Evolutionary conservation across 2,888 invertebrate species (phyloP).

Genomic region (Acanthosepion lycidas): DNA sequence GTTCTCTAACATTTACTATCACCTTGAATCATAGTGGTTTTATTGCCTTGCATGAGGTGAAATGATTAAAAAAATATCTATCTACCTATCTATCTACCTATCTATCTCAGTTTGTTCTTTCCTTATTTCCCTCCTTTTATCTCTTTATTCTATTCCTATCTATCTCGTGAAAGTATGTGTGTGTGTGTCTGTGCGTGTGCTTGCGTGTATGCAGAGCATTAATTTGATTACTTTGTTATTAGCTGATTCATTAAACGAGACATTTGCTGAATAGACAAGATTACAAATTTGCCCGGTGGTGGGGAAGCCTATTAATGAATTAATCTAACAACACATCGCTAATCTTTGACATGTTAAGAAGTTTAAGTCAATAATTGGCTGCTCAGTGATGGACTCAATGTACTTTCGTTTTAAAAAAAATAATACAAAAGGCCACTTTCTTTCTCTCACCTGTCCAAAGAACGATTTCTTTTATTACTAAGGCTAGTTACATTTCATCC

Average conservation of each 20-base stretch:
- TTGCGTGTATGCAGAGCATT: neutral
- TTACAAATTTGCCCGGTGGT: neutral
- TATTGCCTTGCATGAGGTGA: too few relatives aligned
- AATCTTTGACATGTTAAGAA: conserved; percentile 33
- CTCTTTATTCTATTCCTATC: neutral
- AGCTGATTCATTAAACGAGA: neutral
- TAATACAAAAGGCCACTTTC: neutral
- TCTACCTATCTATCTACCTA: too few relatives aligned
- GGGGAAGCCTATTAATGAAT: neutral
- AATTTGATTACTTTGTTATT: neutral
- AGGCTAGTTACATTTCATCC: neutral
- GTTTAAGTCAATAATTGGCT: neutral
- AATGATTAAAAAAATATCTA: too few relatives aligned
- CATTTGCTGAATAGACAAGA: conserved; percentile 4
- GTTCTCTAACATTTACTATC: too few relatives aligned
- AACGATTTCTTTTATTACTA: neutral
- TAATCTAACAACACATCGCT: neutral
- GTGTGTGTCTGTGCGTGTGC: neutral
- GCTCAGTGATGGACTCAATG: neutral
- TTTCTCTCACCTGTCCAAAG: neutral
- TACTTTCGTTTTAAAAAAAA: neutral
- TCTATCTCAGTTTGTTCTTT: neutral
- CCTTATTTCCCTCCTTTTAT: neutral
- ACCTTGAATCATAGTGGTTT: too few relatives aligned
- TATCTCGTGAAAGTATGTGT: neutral